Evolutionary conservation across 2,888 invertebrate genomes (phyloP).

Genomic region (Nysson spinosus): DNA sequence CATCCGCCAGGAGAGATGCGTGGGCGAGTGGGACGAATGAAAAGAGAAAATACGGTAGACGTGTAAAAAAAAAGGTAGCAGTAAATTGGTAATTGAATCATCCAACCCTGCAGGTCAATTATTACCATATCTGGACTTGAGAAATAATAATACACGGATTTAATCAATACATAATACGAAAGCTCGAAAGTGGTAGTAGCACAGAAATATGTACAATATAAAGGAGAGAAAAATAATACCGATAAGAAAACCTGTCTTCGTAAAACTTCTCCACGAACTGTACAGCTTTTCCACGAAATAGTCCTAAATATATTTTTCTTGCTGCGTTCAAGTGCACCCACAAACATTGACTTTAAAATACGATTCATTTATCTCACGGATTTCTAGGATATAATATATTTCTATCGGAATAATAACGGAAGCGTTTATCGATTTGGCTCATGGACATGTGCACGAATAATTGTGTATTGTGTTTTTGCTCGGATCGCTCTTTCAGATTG

Average conservation of each 20-base stretch:
- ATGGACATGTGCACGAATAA: slow-evolving; percentile 42
- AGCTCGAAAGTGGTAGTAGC: neutral
- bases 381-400: slow-evolving; percentile 33
- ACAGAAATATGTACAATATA: neutral
- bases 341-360: slow-evolving; percentile 22
- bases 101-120: slow-evolving; percentile 13
- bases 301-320: slow-evolving; percentile 37
- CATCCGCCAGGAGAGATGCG: slow-evolving; percentile 29
- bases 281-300: slow-evolving; percentile 36
- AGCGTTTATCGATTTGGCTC: slow-evolving; percentile 57
- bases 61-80: slow-evolving; percentile 9
- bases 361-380: slow-evolving; percentile 22
- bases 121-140: slow-evolving; percentile 4
- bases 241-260: slow-evolving; percentile 29
- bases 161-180: slow-evolving; percentile 15
- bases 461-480: slow-evolving; percentile 24
- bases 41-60: slow-evolving; percentile 5
- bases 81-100: slow-evolving; percentile 30
- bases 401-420: slow-evolving; percentile 52
- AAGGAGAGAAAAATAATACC: neutral
- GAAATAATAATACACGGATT: slow-evolving; percentile 20
- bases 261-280: slow-evolving; percentile 22
- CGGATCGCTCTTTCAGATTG: slow-evolving; percentile 18
- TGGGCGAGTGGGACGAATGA: neutral
- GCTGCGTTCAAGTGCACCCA: slow-evolving; percentile 15